Evolutionary conservation across 2,888 invertebrate species (phyloP).

Genomic region (Platynereis dumerilii): DNA sequence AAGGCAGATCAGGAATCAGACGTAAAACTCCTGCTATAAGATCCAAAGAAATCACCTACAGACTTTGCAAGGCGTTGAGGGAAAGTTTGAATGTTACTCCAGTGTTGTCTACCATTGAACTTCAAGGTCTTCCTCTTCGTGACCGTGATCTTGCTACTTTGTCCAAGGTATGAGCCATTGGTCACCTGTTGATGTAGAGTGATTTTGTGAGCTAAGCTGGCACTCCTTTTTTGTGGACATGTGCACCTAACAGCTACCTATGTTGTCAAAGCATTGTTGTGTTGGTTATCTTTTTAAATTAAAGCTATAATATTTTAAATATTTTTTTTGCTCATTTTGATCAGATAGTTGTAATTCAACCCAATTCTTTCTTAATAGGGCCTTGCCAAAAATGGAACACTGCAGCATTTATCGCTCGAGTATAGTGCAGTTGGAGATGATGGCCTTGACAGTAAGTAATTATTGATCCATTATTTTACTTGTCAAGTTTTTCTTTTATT

Average conservation of each 20-base stretch:
- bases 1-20: constrained; percentile 2
- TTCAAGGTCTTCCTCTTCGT: constrained; percentile 59
- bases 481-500: no score
- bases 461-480: no score
- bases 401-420: constrained; percentile 58
- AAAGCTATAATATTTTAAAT: not conserved
- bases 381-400: constrained; percentile 50
- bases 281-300: not conserved
- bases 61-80: constrained; percentile 57
- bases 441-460: constrained; percentile 56
- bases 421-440: constrained; percentile 57
- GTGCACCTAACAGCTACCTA: not conserved
- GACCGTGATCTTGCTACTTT: constrained; percentile 52
- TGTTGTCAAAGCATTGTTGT: not conserved
- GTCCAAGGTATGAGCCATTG: constrained; percentile 50
- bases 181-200: not conserved
- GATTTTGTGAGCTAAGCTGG: not conserved
- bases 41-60: constrained; percentile 60
- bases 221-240: not conserved
- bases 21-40: constrained; percentile 50
- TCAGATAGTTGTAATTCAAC: no score
- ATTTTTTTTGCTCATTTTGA: not conserved
- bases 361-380: constrained; percentile 44
- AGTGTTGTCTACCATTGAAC: constrained; percentile 51
- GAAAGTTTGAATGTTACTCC: constrained; percentile 56